Base-by-base conservation (phyloP, 2,797 vertebrate species). In the Rhincodon typus region DNA sequence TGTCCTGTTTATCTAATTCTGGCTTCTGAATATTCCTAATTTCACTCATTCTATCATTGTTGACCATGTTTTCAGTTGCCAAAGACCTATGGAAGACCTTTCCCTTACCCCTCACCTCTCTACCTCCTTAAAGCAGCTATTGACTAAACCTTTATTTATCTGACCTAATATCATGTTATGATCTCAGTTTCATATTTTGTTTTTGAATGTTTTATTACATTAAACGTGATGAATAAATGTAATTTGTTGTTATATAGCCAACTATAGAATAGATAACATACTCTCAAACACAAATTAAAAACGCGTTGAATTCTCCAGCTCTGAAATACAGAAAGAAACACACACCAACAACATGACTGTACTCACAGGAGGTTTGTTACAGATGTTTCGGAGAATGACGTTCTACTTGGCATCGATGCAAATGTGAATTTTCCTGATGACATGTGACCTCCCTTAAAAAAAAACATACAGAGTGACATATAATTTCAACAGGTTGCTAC, bases 311-410 rank as follows among this genome's bases (percentile, higher is more conserved):
- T 34, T 34, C 23, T 69, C 90, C 90, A 69, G 90, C 66, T 69
- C 66, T 93, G 90, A 42, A 69, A 5, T 93, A 66, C 34, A 67
- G 88, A 69, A 93, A 67, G 62, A 38, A 67, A 93, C 66, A 4
- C 62, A 66, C n/a, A 19, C 27, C 53, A 34, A 6, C 70, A 95
- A 27, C 0, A 34, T 72, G 70, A 30, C 53, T 0, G 1, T 96
- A 98, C 99, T 99, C 97, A 99, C 99, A 99, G 97, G 96, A 99
- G 98, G 97, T 99, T 99, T 96, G 99, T 99, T 97, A 98, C 98
- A 0, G 98, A 98, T 0, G 97, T 98, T 96, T 99, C 99, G 0
- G 98, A 98, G 96, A 99, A 98, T 13, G 99, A 99, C 0, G 98
- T 98, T 97, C 99, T 98, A 97, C 98, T 98, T 96, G 98, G 98